These are phyloP conservation scores for Drosophila lacertosa DNA, from an alignment of 1,140 invertebrate species.

Conservation along the genomic window DNA sequence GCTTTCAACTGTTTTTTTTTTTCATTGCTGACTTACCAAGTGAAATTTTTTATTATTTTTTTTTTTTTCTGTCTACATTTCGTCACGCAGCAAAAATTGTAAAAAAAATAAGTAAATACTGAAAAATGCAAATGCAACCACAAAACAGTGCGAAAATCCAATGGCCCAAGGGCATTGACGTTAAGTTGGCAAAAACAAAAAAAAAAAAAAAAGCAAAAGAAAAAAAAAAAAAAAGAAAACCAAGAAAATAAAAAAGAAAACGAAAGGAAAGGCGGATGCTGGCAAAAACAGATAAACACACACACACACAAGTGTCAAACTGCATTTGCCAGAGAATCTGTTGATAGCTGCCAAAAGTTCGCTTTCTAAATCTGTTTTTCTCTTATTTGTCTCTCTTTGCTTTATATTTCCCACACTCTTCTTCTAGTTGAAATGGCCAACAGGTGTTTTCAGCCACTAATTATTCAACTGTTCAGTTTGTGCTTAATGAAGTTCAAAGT, in stretches of 20 bases:
- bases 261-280: slow-evolving; percentile 6
- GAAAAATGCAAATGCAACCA: slow-evolving; percentile 51
- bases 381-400: not conserved
- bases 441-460: too few relatives aligned
- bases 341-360: not conserved
- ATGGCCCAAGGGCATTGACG: slow-evolving; percentile 38
- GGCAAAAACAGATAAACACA: not conserved
- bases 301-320: not conserved
- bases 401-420: too few relatives aligned
- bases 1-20: not conserved
- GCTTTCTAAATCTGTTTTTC: not conserved
- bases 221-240: not conserved
- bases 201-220: not conserved
- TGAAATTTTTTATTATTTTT: too few relatives aligned
- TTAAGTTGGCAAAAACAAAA: slow-evolving; percentile 10
- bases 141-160: slow-evolving; percentile 17
- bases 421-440: too few relatives aligned
- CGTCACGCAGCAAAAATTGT: slow-evolving; percentile 46
- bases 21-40: slow-evolving; percentile 28
- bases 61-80: slow-evolving; percentile 53
- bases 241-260: too few relatives aligned
- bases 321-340: slow-evolving; percentile 9
- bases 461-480: too few relatives aligned
- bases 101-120: slow-evolving; percentile 1
- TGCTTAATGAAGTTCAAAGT: too few relatives aligned